Percentiles rank a stretch among this genome's conserved stretches.
Conservation (phyloP, 2,888 invertebrate genomes). For the Drosophila testacea region DNA sequence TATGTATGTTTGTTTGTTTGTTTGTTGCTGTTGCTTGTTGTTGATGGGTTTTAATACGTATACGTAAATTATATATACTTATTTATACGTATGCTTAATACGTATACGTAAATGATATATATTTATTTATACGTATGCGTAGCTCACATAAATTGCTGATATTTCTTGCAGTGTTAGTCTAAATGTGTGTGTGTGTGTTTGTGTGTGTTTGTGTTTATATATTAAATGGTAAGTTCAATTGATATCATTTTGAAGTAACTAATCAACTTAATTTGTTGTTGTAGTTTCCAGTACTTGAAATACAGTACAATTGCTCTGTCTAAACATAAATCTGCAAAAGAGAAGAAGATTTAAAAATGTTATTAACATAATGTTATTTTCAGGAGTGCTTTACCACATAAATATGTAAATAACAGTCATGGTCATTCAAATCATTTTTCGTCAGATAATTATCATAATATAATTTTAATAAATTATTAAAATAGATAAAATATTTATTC, state of each 20-base stretch:
- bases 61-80: too few species aligned
- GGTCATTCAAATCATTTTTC: too few species aligned
- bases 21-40: too few species aligned
- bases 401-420: not conserved
- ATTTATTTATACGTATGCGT: constrained; percentile 5
- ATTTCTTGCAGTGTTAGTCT: constrained; percentile 33
- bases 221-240: constrained; percentile 36
- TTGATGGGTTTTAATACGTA: too few species aligned
- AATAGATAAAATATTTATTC: too few species aligned
- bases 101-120: constrained; percentile 50
- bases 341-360: not conserved
- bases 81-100: constrained; percentile 24
- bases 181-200: constrained; percentile 33
- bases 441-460: too few species aligned
- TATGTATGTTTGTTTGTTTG: not conserved
- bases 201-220: constrained; percentile 32
- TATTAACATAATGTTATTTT: constrained; percentile 1
- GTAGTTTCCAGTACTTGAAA: constrained; percentile 41
- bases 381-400: not conserved
- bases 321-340: constrained; percentile 62
- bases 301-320: constrained; percentile 42
- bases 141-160: constrained; percentile 24
- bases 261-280: constrained; percentile 35
- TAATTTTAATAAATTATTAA: too few species aligned
- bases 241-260: constrained; percentile 48